Evolutionary conservation across 2,113 vertebrate species (phyloP), one percentile per base, ranked within the genome.

Genomic region (Caranx ignobilis): DNA sequence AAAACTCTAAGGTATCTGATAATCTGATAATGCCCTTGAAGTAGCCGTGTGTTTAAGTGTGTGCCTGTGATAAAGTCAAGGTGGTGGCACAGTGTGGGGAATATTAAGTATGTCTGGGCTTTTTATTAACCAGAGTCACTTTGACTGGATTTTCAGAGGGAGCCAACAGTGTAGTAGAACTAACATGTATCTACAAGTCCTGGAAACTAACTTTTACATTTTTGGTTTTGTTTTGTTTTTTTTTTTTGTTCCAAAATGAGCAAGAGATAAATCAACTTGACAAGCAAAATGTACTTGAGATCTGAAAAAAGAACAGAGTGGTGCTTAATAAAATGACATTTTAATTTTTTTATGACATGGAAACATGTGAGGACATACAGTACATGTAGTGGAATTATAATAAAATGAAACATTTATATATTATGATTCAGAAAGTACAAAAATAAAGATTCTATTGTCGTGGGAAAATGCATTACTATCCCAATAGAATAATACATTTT

Each of bases 371-470:
- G n/a, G 11, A 66, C 77, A 61, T 77, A 87, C 78, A 90, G 78
- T 91, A 89, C 82, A 87, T 86, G 72, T 65, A 85, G 89, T 72
- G 83, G 37, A 92, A 91, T 86, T 85, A 81, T 75, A 71, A 91
- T 77, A 84, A 81, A 77, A 79, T 84, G 84, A 82, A 84, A 89
- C 61, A 86, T 90, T 72, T 91, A 94, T 94, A 94, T 93, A 94
- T 94, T 94, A 94, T 91, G 80, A 94, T 93, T 94, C 85, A 82
- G 47, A 88, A 87, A 73, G 92, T 95, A 96, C 82, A 95, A 96
- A 96, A 96, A 95, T 95, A 95, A 90, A 95, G 77, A 83, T 90
- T 93, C 92, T 92, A 77, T 91, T 93, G 68, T 83, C 60, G 69
- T 87, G 72, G 82, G 88, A 88, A 88, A 85, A 87, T 70, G 71